Evolutionary conservation across 2,888 invertebrate genomes (phyloP).

Genomic region (Agrilus cyanescens): DNA sequence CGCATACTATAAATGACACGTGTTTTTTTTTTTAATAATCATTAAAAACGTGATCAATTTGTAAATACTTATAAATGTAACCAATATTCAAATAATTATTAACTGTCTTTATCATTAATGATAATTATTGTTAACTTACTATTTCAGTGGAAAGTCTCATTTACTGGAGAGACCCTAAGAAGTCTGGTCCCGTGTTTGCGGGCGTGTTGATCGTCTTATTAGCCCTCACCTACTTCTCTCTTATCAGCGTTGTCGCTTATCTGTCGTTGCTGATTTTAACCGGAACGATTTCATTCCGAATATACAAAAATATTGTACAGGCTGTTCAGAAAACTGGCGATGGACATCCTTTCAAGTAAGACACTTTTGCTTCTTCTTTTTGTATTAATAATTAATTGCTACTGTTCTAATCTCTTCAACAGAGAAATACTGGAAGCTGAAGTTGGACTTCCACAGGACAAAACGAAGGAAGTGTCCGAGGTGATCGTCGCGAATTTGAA

Average conservation of each 20-base stretch:
- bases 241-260: slow-evolving; percentile 93
- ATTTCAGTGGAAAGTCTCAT: slow-evolving; percentile 81
- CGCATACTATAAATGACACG: too few relatives aligned
- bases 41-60: not conserved
- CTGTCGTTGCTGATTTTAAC: slow-evolving; percentile 72
- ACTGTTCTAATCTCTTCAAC: slow-evolving; percentile 18
- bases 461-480: slow-evolving; percentile 80
- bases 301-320: slow-evolving; percentile 91
- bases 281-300: slow-evolving; percentile 85
- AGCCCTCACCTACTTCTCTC: slow-evolving; percentile 88
- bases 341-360: slow-evolving; percentile 96
- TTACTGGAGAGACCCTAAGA: slow-evolving; percentile 95
- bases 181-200: slow-evolving; percentile 88
- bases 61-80: not conserved
- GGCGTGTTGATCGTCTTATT: slow-evolving; percentile 78
- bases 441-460: slow-evolving; percentile 78
- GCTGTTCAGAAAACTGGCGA: slow-evolving; percentile 94
- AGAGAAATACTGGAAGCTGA: slow-evolving; percentile 80
- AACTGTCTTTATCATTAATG: too few relatives aligned
- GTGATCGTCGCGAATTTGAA: slow-evolving; percentile 80
- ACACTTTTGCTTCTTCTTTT: slow-evolving; percentile 5
- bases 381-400: not conserved
- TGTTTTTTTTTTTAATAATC: not conserved
- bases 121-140: not conserved
- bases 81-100: too few relatives aligned